A percentile compares a stretch with the other conserved stretches of the same genome.
Evolutionary conservation across 2,797 vertebrate genomes (phyloP).

Genomic region (Falco columbarius): DNA sequence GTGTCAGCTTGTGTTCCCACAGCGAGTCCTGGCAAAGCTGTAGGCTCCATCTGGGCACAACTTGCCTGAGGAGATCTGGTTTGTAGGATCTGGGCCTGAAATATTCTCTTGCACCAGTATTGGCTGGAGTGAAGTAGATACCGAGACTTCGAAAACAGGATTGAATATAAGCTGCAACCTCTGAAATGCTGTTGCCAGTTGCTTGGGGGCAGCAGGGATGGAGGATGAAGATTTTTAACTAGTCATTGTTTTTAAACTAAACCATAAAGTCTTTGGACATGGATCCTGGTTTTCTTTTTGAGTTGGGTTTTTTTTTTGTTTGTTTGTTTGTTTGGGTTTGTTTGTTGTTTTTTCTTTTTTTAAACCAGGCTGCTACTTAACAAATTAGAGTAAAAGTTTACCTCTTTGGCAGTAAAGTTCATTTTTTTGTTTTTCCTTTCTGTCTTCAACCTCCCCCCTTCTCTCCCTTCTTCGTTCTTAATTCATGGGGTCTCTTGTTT

Average conservation of each 20-base stretch:
- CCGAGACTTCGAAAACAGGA: not conserved
- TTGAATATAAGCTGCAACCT: not conserved
- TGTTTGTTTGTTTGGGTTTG: not conserved
- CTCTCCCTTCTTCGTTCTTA: not conserved
- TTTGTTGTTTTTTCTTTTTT: not conserved
- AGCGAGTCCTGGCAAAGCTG: rapidly evolving
- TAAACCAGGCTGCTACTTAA: constrained; percentile 50
- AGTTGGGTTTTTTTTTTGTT: not conserved
- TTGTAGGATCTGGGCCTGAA: not conserved
- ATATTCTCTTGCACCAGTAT: constrained; percentile 43
- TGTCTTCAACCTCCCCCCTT: constrained; percentile 15
- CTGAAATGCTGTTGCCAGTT: not conserved
- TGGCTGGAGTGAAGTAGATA: constrained; percentile 55
- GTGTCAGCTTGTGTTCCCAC: rapidly evolving
- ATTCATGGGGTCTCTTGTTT: constrained; percentile 39
- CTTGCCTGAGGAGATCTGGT: not conserved
- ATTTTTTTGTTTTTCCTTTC: not conserved
- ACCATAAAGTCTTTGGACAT: not conserved
- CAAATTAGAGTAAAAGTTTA: constrained; percentile 64
- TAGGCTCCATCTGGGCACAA: not conserved
- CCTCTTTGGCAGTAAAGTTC: constrained; percentile 41
- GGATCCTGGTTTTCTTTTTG: constrained; percentile 48
- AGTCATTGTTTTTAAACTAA: not conserved
- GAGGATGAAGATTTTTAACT: not conserved
- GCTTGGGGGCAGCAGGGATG: not conserved